Base-by-base conservation (phyloP, 2,888 invertebrate genomes). In the Acanthococcus lagerstroemiae region DNA sequence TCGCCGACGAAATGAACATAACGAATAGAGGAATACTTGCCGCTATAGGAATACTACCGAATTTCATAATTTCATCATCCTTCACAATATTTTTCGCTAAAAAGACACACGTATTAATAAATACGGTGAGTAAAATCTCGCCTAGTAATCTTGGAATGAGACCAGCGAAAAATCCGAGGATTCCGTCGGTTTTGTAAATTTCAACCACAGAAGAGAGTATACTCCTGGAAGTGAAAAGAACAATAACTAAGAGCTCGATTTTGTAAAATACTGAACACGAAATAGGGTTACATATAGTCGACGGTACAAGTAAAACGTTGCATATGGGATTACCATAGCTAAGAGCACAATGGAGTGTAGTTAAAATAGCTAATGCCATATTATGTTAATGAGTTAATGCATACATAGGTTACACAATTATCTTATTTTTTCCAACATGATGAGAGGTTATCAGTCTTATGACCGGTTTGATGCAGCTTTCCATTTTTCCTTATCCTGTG, bases 121-220 rank as follows among this genome's bases (percentile, higher is more conserved):
- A 79, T 71, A 88, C 82, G 70, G 95, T 79, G 71, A 90, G 86
- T 60, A 89, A 80, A 54, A 90, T 80, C 77, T 94, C 94, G 68
- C 88, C 91, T 67, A 95, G 75, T 52, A 95, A 74, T 75, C 92
- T 86, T 1, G 97, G 95, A 65, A 93, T 77, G 50, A 97, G 76
- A 21, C 96, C 96, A 70, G 89, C 84, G 77, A 87, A 93, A 77
- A 88, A 90, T 66, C 96, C 96, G 21, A 80, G 74, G 61, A 95
- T 79, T 44, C 96, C 96, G 74, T 94, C 90, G 73, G 90, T 88
- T 72, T 78, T 81, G 76, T 90, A 95, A 69, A 96, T 88, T 73
- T 90, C 86, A 58, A 78, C 77, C 69, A 95, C 78, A 0, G 93
- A 88, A 70, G 85, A 82, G 71, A 89, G 78, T 68, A 94, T 75